These are phyloP conservation scores for Streptopelia turtur DNA, from an alignment of 2,797 vertebrate species.

Conservation along the genomic window DNA sequence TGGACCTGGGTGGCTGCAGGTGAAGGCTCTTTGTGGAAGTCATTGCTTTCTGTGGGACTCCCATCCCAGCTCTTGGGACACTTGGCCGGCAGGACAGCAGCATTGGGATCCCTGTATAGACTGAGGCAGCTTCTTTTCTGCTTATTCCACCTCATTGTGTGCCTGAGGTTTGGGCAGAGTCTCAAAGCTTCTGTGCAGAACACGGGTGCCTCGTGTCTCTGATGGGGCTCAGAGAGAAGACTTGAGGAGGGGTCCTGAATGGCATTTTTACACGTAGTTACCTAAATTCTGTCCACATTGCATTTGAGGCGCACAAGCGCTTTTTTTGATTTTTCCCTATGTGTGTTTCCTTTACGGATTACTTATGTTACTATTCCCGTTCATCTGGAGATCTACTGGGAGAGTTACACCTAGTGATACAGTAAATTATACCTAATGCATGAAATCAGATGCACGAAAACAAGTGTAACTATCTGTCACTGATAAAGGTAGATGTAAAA, in stretches of 20 bases:
- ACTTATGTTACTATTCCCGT: background rate
- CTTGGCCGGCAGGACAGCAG: background rate
- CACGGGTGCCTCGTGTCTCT: background rate
- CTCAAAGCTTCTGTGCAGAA: background rate
- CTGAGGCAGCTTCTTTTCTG: background rate
- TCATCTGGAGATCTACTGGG: background rate
- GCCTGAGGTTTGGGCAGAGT: background rate
- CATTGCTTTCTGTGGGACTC: background rate
- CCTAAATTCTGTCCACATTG: background rate
- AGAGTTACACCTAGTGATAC: background rate
- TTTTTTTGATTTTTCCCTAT: background rate
- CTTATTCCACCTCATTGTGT: background rate
- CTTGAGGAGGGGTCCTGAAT: background rate
- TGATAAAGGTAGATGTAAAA: background rate
- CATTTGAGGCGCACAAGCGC: background rate
- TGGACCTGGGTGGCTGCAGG: background rate
- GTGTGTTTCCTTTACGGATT: background rate
- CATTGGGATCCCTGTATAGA: background rate
- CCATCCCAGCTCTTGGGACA: background rate
- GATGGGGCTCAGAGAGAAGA: background rate
- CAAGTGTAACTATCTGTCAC: background rate
- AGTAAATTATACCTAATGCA: background rate
- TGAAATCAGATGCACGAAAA: background rate
- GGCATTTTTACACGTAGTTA: background rate
- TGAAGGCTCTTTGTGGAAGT: background rate